These are phyloP conservation scores for Hyles euphorbiae DNA, from an alignment of 1,140 invertebrate species.

Conservation along the genomic window DNA sequence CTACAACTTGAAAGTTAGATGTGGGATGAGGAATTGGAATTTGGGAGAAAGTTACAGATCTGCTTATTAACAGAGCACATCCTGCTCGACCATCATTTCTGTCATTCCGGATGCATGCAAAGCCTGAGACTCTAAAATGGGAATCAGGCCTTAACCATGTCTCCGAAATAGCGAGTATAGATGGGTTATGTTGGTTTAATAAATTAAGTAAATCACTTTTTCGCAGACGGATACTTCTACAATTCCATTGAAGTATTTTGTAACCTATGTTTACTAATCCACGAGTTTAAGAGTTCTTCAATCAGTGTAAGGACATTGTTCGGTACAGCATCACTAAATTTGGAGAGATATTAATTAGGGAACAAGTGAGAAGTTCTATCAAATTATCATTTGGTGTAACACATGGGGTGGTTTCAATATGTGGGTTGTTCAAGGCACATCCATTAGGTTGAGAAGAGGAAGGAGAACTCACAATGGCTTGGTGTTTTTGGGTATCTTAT, in stretches of 20 bases:
- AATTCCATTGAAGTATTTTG: too few relatives aligned
- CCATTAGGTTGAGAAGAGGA: too few relatives aligned
- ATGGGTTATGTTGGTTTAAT: slow-evolving; percentile 1
- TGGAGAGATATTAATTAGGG: background rate
- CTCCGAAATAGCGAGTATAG: slow-evolving; percentile 6
- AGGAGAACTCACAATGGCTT: too few relatives aligned
- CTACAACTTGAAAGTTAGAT: too few relatives aligned
- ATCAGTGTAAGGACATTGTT: background rate
- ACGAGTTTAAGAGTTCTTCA: background rate
- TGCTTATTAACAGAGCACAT: slow-evolving; percentile 10
- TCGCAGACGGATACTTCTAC: background rate
- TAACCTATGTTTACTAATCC: too few relatives aligned
- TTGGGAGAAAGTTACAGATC: too few relatives aligned
- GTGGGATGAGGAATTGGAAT: too few relatives aligned
- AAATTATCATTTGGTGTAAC: background rate
- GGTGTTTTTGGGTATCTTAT: too few relatives aligned
- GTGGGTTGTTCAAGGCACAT: too few relatives aligned
- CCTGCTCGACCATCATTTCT: slow-evolving; percentile 22
- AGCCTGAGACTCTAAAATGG: slow-evolving; percentile 17
- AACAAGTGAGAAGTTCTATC: background rate
- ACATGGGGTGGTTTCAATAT: background rate
- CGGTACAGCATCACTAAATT: slow-evolving; percentile 1
- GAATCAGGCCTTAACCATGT: slow-evolving; percentile 15
- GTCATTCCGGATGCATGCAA: slow-evolving; percentile 23
- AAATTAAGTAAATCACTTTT: slow-evolving; percentile 6